Conservation (phyloP, 2,888 invertebrate genomes). For the Sylvicola cinctus region DNA sequence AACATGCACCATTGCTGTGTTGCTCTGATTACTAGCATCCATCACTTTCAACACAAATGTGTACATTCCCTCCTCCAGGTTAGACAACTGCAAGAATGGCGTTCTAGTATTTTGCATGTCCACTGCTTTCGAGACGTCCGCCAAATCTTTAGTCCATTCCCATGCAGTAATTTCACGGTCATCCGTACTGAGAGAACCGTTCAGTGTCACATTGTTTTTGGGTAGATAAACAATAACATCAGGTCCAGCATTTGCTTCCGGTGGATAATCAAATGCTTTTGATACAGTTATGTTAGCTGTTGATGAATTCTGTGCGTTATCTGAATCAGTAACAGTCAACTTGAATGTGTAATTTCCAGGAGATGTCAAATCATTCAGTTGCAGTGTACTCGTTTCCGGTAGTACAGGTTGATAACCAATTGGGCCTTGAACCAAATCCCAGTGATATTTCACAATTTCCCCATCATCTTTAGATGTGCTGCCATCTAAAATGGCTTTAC, state of each 20-base stretch:
- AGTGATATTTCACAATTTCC: conserved; percentile 69
- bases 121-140: conserved; percentile 74
- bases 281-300: conserved; percentile 76
- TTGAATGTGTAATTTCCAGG: conserved; percentile 83
- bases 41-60: conserved; percentile 84
- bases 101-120: conserved; percentile 92
- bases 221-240: conserved; percentile 81
- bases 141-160: conserved; percentile 87
- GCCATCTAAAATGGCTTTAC: conserved; percentile 76
- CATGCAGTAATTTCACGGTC: conserved; percentile 84
- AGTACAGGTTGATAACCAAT: conserved; percentile 64
- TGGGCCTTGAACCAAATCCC: conserved; percentile 82
- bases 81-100: conserved; percentile 69
- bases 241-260: conserved; percentile 82
- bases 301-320: conserved; percentile 67
- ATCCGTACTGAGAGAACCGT: conserved; percentile 79
- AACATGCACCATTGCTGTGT: conserved; percentile 73
- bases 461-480: conserved; percentile 55
- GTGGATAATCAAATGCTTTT: conserved; percentile 85
- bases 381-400: conserved; percentile 60
- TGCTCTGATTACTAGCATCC: conserved; percentile 74
- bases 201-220: conserved; percentile 64
- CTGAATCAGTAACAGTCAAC: conserved; percentile 78
- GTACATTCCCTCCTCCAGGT: conserved; percentile 85
- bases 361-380: conserved; percentile 59